Base-by-base conservation (phyloP, 2,888 invertebrate genomes). In the Drosophila percnosoma region DNA sequence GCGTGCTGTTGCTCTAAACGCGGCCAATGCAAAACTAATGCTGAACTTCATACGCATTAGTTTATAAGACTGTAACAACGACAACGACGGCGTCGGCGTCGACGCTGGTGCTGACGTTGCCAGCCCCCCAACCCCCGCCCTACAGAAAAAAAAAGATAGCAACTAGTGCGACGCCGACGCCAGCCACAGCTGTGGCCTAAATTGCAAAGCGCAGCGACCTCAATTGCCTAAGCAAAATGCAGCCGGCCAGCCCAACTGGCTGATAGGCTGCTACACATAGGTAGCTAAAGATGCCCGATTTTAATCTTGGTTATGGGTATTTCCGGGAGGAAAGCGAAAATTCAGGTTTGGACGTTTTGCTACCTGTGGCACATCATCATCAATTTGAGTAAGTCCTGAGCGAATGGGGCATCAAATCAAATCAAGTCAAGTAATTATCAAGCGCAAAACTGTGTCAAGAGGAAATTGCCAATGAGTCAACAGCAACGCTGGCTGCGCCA, bases 21-120 rank as follows among this genome's bases (percentile, higher is more conserved):
- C 90, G 77, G 72, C 79, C 87, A 91, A 90, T 85, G 90, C 87
- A 78, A 90, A 91, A 90, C 83, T 83, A 87, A 78, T 91, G 91
- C 90, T 85, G 90, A 85, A 78, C 82, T 83, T 83, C 85, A 82
- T 75, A 84, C 76, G 80, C 83, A 84, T 89, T 89, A 87, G 90
- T 90, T 90, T 87, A 89, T 89, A 90, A 90, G 89, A 75, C 77
- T 62, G 73, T 69, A 61, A 58, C 52, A 29, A 27, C 38, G 65
- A 57, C 54, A 65, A 31, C 71, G 51, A 8, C 31, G 66, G 34
- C 51, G 52, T 24, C 49, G 72, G 31, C 67, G 57, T 18, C 10
- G 38, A 27, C 65, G 21, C 15, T 48, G 70, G 13, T 51, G 36
- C 21, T 36, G 40, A 21, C 65, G 13, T 38, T 24, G 27, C 13